Base-by-base conservation (phyloP, 1,140 invertebrate genomes). In the Drosophila funebris region DNA sequence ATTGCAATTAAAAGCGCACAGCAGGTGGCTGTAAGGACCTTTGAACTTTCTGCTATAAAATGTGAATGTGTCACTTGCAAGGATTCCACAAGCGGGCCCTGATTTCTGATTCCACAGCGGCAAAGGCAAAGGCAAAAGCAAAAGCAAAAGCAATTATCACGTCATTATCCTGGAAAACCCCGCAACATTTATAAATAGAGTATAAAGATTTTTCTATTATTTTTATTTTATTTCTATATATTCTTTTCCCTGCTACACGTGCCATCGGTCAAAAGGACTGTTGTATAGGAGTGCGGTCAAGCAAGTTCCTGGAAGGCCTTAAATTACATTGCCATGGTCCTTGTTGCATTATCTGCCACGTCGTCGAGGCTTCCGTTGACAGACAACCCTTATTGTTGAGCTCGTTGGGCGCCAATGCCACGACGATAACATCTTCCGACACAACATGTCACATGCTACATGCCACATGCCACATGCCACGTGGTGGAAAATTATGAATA, bases 1-100 rank as follows among this genome's bases (percentile, higher is more conserved):
- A 53, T 76, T 79, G 90, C 88, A 91, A 91, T 91, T 91, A 91
- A 91, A 91, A 90, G 68, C 48, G 62, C 90, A 44, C 90, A 74
- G 76, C 90, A 91, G 90, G 90, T 91, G 90, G 75, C 31, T 14
- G 41, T 57, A 18, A 58, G 13, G 44, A 67, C 69, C 90, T 91
- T 90, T 91, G 90, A 91, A 90, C 90, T 88, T 56, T 46, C n/a
- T 84, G 76, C 22, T 63, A 70, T 80, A 81, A 78, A 89, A 77
- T 57, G 66, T 88, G 82, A 76, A 76, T 71, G 74, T 84, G 81
- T 91, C 90, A 91, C 83, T 91, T 91, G 83, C 90, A 90, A 78
- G 90, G 87, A 75, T 91, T 91, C 90, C 89, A 31, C 72, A 81
- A 88, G 50, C 68, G 89, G 71, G 82, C 78, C 78, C 39, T 53